Percentiles rank a stretch among this genome's conserved stretches.
Evolutionary conservation across 2,888 invertebrate species (phyloP).

Genomic region (Apamea epomidion): DNA sequence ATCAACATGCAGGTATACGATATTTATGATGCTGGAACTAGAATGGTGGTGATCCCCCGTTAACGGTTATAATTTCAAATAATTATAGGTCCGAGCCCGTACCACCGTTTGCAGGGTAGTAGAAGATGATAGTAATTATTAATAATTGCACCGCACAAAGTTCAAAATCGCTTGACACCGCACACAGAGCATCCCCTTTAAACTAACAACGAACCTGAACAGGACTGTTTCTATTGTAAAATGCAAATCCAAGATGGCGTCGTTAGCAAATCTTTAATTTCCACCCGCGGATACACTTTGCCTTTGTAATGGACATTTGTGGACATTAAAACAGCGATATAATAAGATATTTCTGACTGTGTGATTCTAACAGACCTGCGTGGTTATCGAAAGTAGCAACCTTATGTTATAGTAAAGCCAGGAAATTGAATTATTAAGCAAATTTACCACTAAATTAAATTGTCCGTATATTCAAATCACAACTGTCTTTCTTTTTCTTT

Average conservation of each 20-base stretch:
- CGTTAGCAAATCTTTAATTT: slow-evolving; percentile 69
- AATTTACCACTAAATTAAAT: background rate
- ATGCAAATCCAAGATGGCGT: slow-evolving; percentile 64
- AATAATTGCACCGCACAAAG: background rate
- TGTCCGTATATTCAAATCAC: background rate
- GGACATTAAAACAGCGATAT: slow-evolving; percentile 47
- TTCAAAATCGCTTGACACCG: background rate
- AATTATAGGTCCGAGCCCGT: background rate
- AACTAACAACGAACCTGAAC: slow-evolving; percentile 11
- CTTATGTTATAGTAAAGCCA: background rate
- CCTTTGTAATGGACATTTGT: slow-evolving; percentile 64
- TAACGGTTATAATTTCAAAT: background rate
- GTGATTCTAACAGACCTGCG: background rate
- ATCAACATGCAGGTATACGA: too few species aligned
- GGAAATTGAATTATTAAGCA: too few species aligned
- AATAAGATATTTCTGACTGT: background rate
- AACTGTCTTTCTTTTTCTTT: background rate
- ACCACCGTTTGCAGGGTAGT: background rate
- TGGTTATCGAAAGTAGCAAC: background rate
- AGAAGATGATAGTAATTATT: background rate
- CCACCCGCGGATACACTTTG: slow-evolving; percentile 65
- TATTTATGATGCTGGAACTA: too few species aligned
- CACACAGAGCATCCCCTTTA: background rate
- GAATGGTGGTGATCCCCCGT: background rate
- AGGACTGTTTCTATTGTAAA: slow-evolving; percentile 38